A percentile compares a stretch with the other conserved stretches of the same genome.
Conservation (phyloP, 2,797 vertebrate genomes). For the Eleutherodactylus coqui region DNA sequence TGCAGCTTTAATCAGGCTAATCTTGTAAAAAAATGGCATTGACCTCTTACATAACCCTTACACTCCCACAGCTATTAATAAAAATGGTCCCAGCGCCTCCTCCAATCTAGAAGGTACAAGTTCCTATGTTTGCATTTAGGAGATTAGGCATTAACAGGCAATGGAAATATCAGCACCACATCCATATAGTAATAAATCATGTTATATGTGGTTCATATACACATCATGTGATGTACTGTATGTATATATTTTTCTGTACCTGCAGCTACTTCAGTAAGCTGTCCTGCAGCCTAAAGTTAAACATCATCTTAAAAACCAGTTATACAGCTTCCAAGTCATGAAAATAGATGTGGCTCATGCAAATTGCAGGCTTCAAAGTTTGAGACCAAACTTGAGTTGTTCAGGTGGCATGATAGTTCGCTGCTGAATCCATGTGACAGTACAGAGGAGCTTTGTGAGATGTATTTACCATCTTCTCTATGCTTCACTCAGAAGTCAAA, state of each 20-base stretch:
- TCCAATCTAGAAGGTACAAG: background rate
- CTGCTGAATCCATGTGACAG: background rate
- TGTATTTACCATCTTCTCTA: background rate
- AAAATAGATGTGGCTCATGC: constrained; percentile 55
- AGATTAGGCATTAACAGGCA: background rate
- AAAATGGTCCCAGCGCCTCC: background rate
- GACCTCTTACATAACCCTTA: background rate
- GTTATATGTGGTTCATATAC: background rate
- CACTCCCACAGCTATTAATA: background rate
- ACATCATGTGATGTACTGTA: background rate
- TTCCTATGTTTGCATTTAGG: constrained; percentile 17
- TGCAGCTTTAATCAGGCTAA: background rate
- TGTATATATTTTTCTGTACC: background rate
- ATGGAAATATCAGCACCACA: background rate
- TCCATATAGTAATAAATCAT: background rate
- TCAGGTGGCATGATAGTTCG: background rate
- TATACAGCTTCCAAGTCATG: constrained; percentile 22
- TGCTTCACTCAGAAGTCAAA: constrained; percentile 24
- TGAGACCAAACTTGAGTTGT: constrained; percentile 7
- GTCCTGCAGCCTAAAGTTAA: constrained; percentile 21
- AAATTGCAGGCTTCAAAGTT: constrained; percentile 47
- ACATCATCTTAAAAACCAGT: constrained; percentile 4
- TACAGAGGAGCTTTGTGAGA: constrained; percentile 37
- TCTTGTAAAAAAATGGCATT: background rate
- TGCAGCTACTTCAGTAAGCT: constrained; percentile 11